Conservation (phyloP, 2,113 vertebrate genomes). For the Sigmodon hispidus region DNA sequence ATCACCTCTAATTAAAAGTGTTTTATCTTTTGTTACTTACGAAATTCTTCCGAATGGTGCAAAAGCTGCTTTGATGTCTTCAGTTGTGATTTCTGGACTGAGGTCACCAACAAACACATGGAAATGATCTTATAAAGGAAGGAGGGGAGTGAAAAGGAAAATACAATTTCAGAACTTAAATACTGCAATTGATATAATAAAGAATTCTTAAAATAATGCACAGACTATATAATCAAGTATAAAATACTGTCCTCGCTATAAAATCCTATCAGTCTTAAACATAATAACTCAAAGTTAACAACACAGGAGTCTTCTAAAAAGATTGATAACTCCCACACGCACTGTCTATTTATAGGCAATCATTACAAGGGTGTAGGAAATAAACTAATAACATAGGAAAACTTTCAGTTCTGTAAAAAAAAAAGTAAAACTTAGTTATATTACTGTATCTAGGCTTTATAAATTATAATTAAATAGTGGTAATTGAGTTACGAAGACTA, state of each 20-base stretch:
- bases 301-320: conserved; percentile 55
- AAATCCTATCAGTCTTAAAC: conserved; percentile 63
- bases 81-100: conserved; percentile 99
- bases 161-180: conserved; percentile 69
- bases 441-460: conserved; percentile 35
- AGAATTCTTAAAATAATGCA: conserved; percentile 65
- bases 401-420: conserved; percentile 63
- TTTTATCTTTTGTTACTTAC: conserved; percentile 88
- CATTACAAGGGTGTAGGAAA: conserved; percentile 31
- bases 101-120: conserved; percentile 99
- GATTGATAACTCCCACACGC: conserved; percentile 50
- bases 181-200: conserved; percentile 6
- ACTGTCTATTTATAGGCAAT: conserved; percentile 58
- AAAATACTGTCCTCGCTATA: conserved; percentile 70
- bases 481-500: conserved; percentile 49
- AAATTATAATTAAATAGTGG: conserved; percentile 54
- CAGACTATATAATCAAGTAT: conserved; percentile 51
- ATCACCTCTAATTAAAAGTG: conserved; percentile 59
- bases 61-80: conserved; percentile 98
- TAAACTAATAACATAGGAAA: conserved; percentile 57
- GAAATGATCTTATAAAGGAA: conserved; percentile 94
- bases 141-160: conserved; percentile 78
- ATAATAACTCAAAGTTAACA: conserved; percentile 55
- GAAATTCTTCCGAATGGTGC: conserved; percentile 99
- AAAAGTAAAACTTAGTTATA: conserved; percentile 61